Evolutionary conservation across 2,113 vertebrate species (phyloP).

Genomic region (Pomatorhinus ruficollis): DNA sequence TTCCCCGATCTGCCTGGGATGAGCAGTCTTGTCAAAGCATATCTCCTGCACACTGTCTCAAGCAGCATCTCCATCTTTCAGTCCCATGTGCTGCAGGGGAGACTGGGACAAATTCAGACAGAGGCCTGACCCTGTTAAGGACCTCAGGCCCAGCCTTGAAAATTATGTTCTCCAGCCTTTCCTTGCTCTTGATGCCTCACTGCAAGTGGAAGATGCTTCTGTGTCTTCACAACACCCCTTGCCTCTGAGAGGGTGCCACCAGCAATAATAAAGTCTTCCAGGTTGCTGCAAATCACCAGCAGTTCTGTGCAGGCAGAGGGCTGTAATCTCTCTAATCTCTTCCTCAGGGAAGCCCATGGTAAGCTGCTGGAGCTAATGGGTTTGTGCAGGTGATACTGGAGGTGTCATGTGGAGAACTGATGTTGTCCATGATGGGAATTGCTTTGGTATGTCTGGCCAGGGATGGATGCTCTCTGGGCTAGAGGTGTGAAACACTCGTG

Average conservation of each 20-base stretch:
- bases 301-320: not conserved
- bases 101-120: not conserved
- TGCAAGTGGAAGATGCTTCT: not conserved
- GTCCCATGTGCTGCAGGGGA: not conserved
- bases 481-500: rapidly evolving
- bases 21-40: not conserved
- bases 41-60: not conserved
- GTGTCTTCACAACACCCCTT: not conserved
- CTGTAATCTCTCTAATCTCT: not conserved
- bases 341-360: not conserved
- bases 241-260: not conserved
- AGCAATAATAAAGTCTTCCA: not conserved
- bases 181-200: not conserved
- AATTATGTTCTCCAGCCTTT: not conserved
- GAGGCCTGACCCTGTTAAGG: not conserved
- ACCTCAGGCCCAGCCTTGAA: not conserved
- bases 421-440: not conserved
- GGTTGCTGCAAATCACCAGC: not conserved
- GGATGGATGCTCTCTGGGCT: not conserved
- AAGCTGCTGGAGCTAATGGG: not conserved
- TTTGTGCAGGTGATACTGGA: not conserved
- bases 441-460: not conserved
- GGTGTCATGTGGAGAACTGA: not conserved
- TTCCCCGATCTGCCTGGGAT: rapidly evolving
- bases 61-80: rapidly evolving